Evolutionary conservation across 2,888 invertebrate species (phyloP), one percentile per base, ranked within the genome.

Genomic region (Pterostichus niger): DNA sequence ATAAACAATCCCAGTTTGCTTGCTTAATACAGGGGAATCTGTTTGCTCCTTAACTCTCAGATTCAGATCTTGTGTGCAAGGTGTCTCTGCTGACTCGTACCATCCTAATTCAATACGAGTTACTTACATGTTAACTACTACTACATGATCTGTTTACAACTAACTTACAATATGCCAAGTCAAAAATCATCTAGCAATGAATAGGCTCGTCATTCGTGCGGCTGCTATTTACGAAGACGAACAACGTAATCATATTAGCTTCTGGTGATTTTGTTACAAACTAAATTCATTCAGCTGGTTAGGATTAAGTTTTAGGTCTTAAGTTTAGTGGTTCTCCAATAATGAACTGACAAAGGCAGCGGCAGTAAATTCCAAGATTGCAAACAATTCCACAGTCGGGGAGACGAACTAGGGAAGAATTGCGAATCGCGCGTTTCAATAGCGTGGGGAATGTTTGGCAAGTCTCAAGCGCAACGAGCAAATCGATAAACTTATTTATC

Each of bases 401-500:
- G 35, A 64, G 33, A 56, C 17, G 15, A 17, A 56, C 15, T 56
- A 7, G 56, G 56, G 56, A 17, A 56, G 56, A 56, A 56, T 73
- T 17, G 73, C 17, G 56, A 56, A 56, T 73, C 35, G 73, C 17
- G 24, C 10, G 33, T 68, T 33, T 13, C 40, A 40, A 40, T 33
- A 68, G 68, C 13, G 11, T 46, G 15, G 73, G 73, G 73, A 17
- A 17, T 56, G 56, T 17, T 56, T 56, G 71, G 31, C 13, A 61
- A 61, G 61, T 31, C 31, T 17, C 61, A n/a, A 17, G 61, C 15
- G 35, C 54, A 44, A 24, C 13, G 64, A 9, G 61, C 10, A 64
- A 52, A 80, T 80, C 80, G 80, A 80, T 80, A 80, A 68, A 40
- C 46, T 44, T 46, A 80, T 80, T 68, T 80, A 80, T 80, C 80